These are phyloP conservation scores for Drosophila seclusa DNA, from an alignment of 2,888 invertebrate species.

Conservation along the genomic window DNA sequence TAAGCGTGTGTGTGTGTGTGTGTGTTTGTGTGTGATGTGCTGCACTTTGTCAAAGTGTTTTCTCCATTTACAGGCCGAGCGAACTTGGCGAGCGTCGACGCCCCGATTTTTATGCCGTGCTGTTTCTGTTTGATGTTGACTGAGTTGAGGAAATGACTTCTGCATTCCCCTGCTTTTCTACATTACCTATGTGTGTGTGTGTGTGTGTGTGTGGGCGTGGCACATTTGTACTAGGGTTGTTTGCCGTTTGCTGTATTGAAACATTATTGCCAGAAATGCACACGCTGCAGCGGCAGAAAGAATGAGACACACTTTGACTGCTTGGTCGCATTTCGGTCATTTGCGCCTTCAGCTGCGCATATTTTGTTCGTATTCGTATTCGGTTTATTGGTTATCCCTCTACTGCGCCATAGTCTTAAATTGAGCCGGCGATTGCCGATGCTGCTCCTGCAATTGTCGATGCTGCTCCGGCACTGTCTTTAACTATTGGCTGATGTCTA, in stretches of 20 bases:
- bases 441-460: background rate
- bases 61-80: slow-evolving; percentile 53
- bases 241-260: slow-evolving; percentile 46
- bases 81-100: too few species aligned
- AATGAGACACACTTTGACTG: too few species aligned
- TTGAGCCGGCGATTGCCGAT: background rate
- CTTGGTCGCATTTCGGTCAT: background rate
- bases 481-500: background rate
- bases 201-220: slow-evolving; percentile 42
- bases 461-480: background rate
- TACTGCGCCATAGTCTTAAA: background rate
- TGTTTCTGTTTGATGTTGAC: slow-evolving; percentile 66
- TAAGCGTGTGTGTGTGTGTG: slow-evolving; percentile 3
- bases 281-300: slow-evolving; percentile 51
- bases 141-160: slow-evolving; percentile 26
- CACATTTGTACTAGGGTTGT: slow-evolving; percentile 66
- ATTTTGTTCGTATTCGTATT: slow-evolving; percentile 2
- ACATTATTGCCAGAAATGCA: slow-evolving; percentile 71
- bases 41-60: slow-evolving; percentile 79
- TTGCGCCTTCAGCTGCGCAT: background rate
- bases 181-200: background rate
- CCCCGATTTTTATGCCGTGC: slow-evolving; percentile 39
- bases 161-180: slow-evolving; percentile 16
- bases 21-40: slow-evolving; percentile 4
- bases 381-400: background rate